Conservation (phyloP, 1,140 invertebrate genomes). For the Centruroides vittatus region DNA sequence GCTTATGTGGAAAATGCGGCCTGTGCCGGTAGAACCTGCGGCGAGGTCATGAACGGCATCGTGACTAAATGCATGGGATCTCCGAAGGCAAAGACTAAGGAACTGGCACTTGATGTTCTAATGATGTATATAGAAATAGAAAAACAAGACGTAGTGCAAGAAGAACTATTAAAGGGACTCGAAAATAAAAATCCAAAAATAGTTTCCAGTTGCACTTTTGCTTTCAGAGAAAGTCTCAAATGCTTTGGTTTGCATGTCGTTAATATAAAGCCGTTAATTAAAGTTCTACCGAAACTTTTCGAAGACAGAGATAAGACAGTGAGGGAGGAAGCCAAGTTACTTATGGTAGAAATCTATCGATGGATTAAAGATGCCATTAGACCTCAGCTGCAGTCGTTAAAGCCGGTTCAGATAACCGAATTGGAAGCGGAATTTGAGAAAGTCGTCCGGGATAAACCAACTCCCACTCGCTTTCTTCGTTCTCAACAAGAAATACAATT, state of each 20-base stretch:
- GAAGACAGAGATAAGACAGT: constrained; percentile 86
- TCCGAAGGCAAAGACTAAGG: constrained; percentile 79
- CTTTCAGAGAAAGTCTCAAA: constrained; percentile 55
- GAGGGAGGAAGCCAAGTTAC: constrained; percentile 72
- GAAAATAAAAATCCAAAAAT: constrained; percentile 91
- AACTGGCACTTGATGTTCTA: constrained; percentile 71
- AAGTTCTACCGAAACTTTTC: constrained; percentile 64
- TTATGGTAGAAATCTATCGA: constrained; percentile 81
- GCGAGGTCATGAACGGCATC: constrained; percentile 77
- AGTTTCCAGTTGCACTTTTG: constrained; percentile 63
- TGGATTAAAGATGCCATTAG: constrained; percentile 80
- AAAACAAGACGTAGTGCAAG: constrained; percentile 71
- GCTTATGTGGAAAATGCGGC: constrained; percentile 81
- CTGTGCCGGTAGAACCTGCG: constrained; percentile 53
- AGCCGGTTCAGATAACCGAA: constrained; percentile 66
- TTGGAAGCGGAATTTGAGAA: constrained; percentile 77
- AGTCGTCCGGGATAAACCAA: constrained; percentile 46
- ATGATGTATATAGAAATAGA: constrained; percentile 94
- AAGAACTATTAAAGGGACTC: constrained; percentile 84
- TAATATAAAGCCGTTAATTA: constrained; percentile 72
- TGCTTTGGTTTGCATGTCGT: constrained; percentile 85
- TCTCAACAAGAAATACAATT: constrained; percentile 75
- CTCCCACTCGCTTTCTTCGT: constrained; percentile 61
- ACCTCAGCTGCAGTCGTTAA: constrained; percentile 67
- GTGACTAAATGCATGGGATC: constrained; percentile 84